phyloP scores from a whole-genome alignment of 2,888 invertebrate species.

The Synergus umbraculus region DNA sequence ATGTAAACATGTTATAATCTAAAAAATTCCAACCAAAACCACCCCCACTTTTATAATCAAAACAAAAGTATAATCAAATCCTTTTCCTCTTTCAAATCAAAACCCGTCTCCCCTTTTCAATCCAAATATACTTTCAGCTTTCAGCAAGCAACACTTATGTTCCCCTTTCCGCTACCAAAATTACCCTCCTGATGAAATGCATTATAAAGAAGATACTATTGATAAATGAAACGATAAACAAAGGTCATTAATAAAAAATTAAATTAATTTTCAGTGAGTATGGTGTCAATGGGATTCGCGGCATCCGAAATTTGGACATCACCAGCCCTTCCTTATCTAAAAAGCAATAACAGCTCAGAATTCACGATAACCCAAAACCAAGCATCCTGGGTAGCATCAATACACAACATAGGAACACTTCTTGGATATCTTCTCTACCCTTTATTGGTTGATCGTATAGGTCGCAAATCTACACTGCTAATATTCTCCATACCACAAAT shows the following conservation, averaged over 20 bases:
- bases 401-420: constrained; percentile 67
- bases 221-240: no score
- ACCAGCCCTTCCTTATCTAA: constrained; percentile 67
- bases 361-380: constrained; percentile 65
- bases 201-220: no score
- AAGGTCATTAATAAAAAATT: neutral
- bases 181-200: no score
- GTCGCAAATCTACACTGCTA: constrained; percentile 66
- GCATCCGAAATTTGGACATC: constrained; percentile 62
- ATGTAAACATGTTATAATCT: no score
- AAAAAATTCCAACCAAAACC: no score
- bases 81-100: no score
- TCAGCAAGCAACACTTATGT: no score
- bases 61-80: no score
- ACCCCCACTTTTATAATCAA: no score
- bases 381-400: constrained; percentile 69
- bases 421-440: constrained; percentile 66
- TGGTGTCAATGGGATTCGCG: neutral
- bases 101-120: no score
- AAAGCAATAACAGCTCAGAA: constrained; percentile 56
- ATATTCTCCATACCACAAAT: constrained; percentile 66
- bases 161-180: no score
- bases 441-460: constrained; percentile 64
- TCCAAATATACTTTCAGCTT: no score
- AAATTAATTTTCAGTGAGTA: neutral